Conservation (phyloP, 2,797 vertebrate species). For the Anguilla megastoma region DNA sequence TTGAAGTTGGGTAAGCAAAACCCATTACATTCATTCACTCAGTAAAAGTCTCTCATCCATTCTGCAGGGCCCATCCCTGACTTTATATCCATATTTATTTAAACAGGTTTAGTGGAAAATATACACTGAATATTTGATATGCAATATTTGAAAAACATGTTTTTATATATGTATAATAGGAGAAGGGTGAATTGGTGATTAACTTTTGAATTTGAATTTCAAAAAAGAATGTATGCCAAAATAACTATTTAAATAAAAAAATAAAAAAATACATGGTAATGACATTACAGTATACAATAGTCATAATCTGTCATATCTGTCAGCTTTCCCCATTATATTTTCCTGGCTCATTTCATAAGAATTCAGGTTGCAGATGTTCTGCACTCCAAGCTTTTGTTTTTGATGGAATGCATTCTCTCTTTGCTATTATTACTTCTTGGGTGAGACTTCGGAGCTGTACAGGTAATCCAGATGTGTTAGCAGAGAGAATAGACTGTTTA, state of each 20-base stretch:
- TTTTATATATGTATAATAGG: not conserved
- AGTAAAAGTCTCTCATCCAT: not conserved
- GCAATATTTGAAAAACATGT: not conserved
- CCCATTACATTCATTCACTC: not conserved
- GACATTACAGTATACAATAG: not conserved
- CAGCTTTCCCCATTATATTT: conserved; percentile 10
- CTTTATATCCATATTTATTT: not conserved
- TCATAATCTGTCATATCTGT: conserved; percentile 31
- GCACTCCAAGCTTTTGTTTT: not conserved
- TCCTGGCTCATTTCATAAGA: not conserved
- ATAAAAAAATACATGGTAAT: not conserved
- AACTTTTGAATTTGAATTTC: not conserved
- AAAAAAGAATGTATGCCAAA: not conserved
- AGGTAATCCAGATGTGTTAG: conserved; percentile 1
- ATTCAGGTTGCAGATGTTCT: not conserved
- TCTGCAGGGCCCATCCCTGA: not conserved
- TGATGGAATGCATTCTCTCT: not conserved
- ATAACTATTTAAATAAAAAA: not conserved
- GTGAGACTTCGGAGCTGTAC: not conserved
- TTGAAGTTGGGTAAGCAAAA: not conserved
- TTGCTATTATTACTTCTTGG: not conserved
- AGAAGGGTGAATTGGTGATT: not conserved
- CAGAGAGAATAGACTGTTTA: not conserved
- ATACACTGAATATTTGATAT: no score
- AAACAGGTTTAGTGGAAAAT: not conserved